A percentile compares a stretch with the other conserved stretches of the same genome.
These are phyloP conservation scores for Protobothrops mucrosquamatus DNA, from an alignment of 2,113 vertebrate genomes.

Conservation along the genomic window DNA sequence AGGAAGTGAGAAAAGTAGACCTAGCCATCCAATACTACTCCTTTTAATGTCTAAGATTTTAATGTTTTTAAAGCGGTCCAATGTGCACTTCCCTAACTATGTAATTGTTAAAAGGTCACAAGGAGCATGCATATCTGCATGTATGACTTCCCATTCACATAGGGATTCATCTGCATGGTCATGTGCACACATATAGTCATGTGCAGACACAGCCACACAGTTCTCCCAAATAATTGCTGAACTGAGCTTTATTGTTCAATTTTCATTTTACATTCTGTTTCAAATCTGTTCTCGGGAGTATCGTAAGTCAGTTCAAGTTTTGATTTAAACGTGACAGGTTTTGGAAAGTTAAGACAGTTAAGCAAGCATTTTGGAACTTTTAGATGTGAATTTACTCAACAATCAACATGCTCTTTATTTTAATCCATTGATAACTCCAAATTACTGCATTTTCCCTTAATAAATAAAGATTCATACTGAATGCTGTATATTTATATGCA, in stretches of 20 bases:
- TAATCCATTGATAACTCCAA: neutral
- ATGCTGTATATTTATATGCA: neutral
- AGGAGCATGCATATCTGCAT: neutral
- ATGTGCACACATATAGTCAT: neutral
- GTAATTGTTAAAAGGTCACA: neutral
- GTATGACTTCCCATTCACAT: too few species aligned
- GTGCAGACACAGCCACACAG: neutral
- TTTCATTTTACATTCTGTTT: neutral
- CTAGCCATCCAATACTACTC: neutral
- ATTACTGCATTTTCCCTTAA: slow-evolving; percentile 5
- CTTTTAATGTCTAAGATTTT: neutral
- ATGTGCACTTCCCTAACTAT: neutral
- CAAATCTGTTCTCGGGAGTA: neutral
- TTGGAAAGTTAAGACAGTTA: neutral
- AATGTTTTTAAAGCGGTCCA: neutral
- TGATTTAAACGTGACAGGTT: neutral
- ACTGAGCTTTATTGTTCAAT: neutral
- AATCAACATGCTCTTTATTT: neutral
- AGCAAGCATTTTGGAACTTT: neutral
- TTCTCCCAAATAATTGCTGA: neutral
- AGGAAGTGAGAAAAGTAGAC: neutral
- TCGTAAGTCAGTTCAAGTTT: neutral
- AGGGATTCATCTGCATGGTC: neutral
- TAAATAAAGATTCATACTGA: neutral
- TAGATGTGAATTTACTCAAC: neutral